phyloP scores from a whole-genome alignment of 1,140 invertebrate genomes.

The Drosophila seguyi region DNA sequence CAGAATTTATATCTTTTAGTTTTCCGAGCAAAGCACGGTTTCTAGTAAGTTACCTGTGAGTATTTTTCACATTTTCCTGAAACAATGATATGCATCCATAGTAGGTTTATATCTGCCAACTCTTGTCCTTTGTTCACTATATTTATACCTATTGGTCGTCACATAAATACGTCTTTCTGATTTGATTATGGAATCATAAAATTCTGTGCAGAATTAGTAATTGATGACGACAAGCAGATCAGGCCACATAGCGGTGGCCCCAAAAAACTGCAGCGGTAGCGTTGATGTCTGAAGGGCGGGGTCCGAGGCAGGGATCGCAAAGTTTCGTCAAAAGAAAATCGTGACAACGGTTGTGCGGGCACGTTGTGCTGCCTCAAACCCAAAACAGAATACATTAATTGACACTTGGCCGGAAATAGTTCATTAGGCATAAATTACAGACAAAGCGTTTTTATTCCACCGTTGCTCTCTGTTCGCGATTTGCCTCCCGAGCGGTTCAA shows the following conservation, averaged over 20 bases:
- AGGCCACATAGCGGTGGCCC: conserved; percentile 11
- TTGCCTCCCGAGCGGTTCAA: conserved; percentile 39
- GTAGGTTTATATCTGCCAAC: not conserved
- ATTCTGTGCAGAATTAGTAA: not conserved
- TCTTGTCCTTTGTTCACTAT: not conserved
- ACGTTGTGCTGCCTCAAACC: conserved; percentile 67
- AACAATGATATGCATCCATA: not conserved
- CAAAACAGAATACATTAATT: conserved; percentile 81
- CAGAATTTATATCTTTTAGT: no score
- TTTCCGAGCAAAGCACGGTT: no score
- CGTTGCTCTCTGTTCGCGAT: conserved; percentile 35
- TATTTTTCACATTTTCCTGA: no score
- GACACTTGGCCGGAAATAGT: conserved; percentile 83
- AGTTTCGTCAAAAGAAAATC: conserved; percentile 70
- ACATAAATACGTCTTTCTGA: not conserved
- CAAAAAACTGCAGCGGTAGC: conserved; percentile 44
- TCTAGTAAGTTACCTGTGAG: no score
- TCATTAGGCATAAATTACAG: conserved; percentile 83
- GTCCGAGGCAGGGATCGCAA: conserved; percentile 3
- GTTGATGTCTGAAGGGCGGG: not conserved
- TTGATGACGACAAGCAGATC: conserved; percentile 12
- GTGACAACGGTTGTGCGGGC: conserved; percentile 78
- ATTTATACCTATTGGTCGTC: not conserved
- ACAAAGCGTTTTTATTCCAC: conserved; percentile 60
- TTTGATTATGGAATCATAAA: not conserved